phyloP scores from a whole-genome alignment of 2,797 vertebrate species.

The Arnoldichthys spilopterus region DNA sequence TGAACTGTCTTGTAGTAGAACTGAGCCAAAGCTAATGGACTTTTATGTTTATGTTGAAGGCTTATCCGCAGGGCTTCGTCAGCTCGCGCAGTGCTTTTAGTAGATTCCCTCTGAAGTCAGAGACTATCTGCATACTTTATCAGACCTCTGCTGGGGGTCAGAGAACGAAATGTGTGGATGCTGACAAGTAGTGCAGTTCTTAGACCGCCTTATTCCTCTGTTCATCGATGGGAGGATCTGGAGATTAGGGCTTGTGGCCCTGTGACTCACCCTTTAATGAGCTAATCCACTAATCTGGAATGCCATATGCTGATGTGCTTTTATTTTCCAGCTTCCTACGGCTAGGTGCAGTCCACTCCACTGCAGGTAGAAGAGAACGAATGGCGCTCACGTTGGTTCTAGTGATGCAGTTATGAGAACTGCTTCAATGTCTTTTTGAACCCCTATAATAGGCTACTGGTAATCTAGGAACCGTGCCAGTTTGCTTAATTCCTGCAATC shows the following conservation, averaged over 20 bases:
- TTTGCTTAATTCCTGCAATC: neutral
- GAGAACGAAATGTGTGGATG: neutral
- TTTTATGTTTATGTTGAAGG: neutral
- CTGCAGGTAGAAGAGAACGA: neutral
- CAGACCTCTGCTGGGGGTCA: neutral
- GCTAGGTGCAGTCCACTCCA: constrained; percentile 39
- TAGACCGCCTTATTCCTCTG: constrained; percentile 31
- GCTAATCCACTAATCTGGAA: constrained; percentile 85
- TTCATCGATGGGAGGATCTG: constrained; percentile 63
- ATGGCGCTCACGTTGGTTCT: neutral
- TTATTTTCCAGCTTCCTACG: constrained; percentile 66
- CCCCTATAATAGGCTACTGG: neutral
- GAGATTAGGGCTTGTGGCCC: constrained; percentile 69
- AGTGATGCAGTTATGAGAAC: too few species aligned
- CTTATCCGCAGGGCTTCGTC: neutral
- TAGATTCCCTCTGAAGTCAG: neutral
- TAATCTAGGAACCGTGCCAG: neutral
- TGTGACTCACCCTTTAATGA: constrained; percentile 80
- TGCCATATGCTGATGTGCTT: constrained; percentile 84
- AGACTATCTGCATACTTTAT: neutral
- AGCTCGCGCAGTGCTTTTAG: neutral
- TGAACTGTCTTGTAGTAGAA: neutral
- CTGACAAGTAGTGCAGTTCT: neutral
- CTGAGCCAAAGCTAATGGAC: neutral
- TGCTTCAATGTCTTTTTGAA: neutral